Percentiles rank a stretch among this genome's conserved stretches.
Conservation (phyloP, 2,888 invertebrate genomes). For the Dasysyrphus tricinctus region DNA sequence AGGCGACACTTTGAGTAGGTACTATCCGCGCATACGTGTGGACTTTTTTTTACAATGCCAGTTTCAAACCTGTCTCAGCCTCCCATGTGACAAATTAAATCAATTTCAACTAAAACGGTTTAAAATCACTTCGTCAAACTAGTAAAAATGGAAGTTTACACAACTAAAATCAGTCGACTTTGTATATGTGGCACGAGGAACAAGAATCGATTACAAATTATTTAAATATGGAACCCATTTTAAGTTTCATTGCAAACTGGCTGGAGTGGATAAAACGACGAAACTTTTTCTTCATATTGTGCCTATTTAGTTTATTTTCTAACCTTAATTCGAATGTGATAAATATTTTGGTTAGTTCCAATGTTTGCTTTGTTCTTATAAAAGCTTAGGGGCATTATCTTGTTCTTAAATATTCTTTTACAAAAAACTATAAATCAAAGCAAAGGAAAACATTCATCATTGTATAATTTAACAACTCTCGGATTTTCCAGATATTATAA, state of each 20-base stretch:
- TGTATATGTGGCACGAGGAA: background rate
- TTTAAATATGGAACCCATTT: too few species aligned
- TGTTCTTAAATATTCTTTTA: background rate
- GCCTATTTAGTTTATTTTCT: background rate
- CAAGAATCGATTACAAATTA: background rate
- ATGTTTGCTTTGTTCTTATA: background rate
- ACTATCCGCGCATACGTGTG: background rate
- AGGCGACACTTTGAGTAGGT: slow-evolving; percentile 36
- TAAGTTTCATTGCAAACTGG: background rate
- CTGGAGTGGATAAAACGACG: background rate
- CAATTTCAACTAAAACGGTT: background rate
- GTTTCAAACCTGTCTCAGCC: background rate
- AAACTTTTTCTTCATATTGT: too few species aligned
- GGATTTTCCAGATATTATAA: background rate
- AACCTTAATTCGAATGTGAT: background rate
- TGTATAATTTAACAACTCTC: background rate
- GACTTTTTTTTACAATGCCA: background rate
- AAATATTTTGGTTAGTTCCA: background rate
- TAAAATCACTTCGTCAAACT: background rate
- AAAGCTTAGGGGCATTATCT: background rate
- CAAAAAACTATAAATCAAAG: slow-evolving; percentile 4
- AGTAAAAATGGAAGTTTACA: background rate
- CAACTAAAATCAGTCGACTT: background rate
- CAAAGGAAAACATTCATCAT: slow-evolving; percentile 6
- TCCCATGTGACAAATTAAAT: background rate